Percentiles rank a stretch among this genome's conserved stretches.
These are phyloP conservation scores for Rhincodon typus DNA, from an alignment of 2,797 vertebrate species.

Conservation along the genomic window DNA sequence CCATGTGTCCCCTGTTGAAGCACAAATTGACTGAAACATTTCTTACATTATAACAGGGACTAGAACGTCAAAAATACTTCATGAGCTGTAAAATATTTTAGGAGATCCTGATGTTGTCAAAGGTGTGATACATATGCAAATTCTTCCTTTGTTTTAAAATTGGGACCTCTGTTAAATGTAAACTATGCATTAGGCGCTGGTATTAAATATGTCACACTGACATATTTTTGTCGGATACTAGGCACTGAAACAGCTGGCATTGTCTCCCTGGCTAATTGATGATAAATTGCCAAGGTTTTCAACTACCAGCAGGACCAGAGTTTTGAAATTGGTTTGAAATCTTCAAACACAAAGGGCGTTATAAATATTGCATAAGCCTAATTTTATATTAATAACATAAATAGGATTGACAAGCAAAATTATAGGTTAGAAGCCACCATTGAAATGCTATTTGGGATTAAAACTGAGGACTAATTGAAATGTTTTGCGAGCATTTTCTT, in stretches of 20 bases:
- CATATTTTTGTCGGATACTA: not conserved
- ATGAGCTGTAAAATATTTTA: not conserved
- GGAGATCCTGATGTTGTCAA: not conserved
- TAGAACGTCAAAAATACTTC: not conserved
- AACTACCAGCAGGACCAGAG: not conserved
- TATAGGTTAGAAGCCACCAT: not conserved
- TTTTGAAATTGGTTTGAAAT: not conserved
- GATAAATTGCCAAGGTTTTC: not conserved
- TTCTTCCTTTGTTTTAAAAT: not conserved
- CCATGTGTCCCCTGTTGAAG: not conserved
- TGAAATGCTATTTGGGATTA: not conserved
- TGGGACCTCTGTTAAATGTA: not conserved
- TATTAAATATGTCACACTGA: not conserved
- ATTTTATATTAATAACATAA: conserved; percentile 3
- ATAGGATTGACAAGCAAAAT: not conserved
- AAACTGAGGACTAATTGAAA: not conserved
- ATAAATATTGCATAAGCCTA: not conserved
- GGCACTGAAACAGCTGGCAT: not conserved
- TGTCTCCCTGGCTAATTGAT: not conserved
- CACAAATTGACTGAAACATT: not conserved
- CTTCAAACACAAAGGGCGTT: not conserved
- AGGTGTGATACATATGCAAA: not conserved
- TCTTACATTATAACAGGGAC: not conserved
- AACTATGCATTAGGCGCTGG: not conserved
- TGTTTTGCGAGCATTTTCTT: not conserved